Percentiles rank a stretch among this genome's conserved stretches.
Conservation (phyloP, 2,888 invertebrate species). For the Eustalomyia histrio region DNA sequence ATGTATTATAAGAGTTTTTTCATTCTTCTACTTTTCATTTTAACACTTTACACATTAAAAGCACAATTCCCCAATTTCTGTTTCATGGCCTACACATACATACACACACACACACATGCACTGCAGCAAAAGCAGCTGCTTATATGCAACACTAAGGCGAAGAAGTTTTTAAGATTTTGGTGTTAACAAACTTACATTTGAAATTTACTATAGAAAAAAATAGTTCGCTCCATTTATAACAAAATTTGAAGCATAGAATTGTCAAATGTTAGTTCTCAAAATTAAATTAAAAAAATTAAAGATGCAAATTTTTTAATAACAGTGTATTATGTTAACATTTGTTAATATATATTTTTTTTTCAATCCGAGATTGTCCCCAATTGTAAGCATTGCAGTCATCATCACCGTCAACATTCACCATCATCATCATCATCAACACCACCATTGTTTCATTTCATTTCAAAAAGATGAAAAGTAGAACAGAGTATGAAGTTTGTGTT, state of each 20-base stretch:
- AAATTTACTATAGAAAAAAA: no score
- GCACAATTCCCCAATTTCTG: conserved; percentile 65
- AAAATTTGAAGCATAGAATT: no score
- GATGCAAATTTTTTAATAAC: no score
- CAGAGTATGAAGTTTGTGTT: conserved; percentile 54
- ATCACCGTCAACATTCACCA: conserved; percentile 33
- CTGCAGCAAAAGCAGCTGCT: neutral
- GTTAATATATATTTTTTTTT: conserved; percentile 53
- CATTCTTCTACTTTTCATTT: conserved; percentile 22
- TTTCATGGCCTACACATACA: conserved; percentile 42
- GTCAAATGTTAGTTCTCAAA: no score
- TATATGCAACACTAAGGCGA: neutral
- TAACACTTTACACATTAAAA: conserved; percentile 65
- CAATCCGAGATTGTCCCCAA: conserved; percentile 59
- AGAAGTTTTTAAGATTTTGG: no score
- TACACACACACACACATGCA: neutral
- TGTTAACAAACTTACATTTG: no score
- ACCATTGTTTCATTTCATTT: conserved; percentile 38
- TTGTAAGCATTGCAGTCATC: conserved; percentile 48
- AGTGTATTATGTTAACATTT: conserved; percentile 52
- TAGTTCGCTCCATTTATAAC: no score
- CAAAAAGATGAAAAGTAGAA: conserved; percentile 43
- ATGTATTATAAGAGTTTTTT: conserved; percentile 24
- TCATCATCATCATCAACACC: conserved; percentile 45
- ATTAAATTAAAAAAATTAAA: no score